Percentiles rank a stretch among this genome's conserved stretches.
Conservation (phyloP, 2,888 invertebrate species). For the Calephelis perditalis region DNA sequence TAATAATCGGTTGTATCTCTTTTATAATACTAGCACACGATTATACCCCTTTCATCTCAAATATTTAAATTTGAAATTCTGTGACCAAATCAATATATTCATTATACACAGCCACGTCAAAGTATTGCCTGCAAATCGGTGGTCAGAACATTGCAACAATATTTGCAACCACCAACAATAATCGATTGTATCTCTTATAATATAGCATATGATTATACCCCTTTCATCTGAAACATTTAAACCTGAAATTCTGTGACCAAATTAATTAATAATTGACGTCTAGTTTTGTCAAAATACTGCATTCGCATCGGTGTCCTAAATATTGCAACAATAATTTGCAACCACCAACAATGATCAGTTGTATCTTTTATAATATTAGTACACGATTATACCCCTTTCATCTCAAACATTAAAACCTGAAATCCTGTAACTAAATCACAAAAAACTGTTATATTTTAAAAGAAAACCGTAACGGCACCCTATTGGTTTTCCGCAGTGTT, state of each 20-base stretch:
- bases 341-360: slow-evolving; percentile 51
- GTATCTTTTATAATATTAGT: slow-evolving; percentile 36
- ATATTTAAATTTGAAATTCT: slow-evolving; percentile 2
- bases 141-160: slow-evolving; percentile 43
- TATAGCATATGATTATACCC: neutral
- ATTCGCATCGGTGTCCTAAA: too few relatives aligned
- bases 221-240: neutral
- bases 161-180: slow-evolving; percentile 57
- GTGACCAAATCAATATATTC: neutral
- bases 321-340: slow-evolving; percentile 50
- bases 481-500: slow-evolving; percentile 64
- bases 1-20: slow-evolving; percentile 49
- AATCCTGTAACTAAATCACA: neutral
- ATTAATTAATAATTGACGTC: too few relatives aligned
- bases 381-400: neutral
- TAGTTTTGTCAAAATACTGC: too few relatives aligned
- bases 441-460: neutral
- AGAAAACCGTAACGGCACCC: slow-evolving; percentile 48
- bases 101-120: too few relatives aligned
- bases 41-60: neutral
- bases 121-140: slow-evolving; percentile 33
- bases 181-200: slow-evolving; percentile 41
- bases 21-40: neutral
- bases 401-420: neutral
- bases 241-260: neutral